phyloP scores from a whole-genome alignment of 35 echinoderm and acorn worm genomes.

The Eucidaris tribuloides region DNA sequence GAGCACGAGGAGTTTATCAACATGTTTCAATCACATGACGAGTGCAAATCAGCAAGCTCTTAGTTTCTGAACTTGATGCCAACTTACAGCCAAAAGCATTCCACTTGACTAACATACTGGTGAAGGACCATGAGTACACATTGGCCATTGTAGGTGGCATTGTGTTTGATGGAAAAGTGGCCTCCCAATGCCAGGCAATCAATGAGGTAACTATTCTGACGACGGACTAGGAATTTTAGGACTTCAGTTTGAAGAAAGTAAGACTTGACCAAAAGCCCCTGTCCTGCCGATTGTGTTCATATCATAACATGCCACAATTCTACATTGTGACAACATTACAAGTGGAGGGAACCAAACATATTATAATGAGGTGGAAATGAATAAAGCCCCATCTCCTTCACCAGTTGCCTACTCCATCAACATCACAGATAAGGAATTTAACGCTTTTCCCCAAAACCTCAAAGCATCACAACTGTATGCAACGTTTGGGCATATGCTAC shows the following conservation, averaged over 20 bases:
- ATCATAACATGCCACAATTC: conserved; percentile 8
- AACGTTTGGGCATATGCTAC: not conserved
- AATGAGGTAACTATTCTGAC: not conserved
- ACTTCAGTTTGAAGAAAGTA: not conserved
- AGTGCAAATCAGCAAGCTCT: too few relatives aligned
- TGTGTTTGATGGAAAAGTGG: not conserved
- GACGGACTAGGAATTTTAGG: not conserved
- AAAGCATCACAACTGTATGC: not conserved
- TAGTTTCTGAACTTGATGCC: too few relatives aligned
- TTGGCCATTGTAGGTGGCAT: not conserved
- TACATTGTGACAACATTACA: not conserved
- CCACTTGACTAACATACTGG: not conserved
- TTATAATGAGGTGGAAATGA: not conserved
- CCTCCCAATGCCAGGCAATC: not conserved
- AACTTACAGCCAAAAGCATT: not conserved
- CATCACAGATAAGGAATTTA: not conserved
- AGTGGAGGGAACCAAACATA: not conserved
- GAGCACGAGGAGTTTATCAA: too few relatives aligned
- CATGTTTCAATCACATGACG: too few relatives aligned
- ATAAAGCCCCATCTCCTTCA: not conserved
- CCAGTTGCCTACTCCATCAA: not conserved
- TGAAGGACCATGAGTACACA: not conserved
- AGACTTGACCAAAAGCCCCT: not conserved
- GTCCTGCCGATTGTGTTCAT: not conserved
- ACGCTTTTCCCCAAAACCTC: not conserved